phyloP scores from a whole-genome alignment of 2,113 vertebrate genomes.

The Maccullochella peelii region DNA sequence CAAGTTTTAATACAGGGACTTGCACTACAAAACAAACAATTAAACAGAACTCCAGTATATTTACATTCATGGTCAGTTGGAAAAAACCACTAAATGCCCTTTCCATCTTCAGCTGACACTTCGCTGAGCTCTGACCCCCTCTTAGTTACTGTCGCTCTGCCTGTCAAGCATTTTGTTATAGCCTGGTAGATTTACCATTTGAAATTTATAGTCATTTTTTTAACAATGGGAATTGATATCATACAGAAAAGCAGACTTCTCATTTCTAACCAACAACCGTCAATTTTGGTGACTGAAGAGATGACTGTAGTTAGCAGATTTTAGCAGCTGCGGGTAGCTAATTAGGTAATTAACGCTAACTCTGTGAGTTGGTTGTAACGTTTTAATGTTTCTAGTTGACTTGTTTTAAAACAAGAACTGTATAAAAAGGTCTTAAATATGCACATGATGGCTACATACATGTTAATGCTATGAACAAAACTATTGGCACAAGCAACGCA shows the following conservation, averaged over 20 bases:
- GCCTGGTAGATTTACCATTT: background rate
- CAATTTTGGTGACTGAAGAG: too few relatives aligned
- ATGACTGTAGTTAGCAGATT: too few relatives aligned
- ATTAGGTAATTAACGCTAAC: too few relatives aligned
- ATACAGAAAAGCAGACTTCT: background rate
- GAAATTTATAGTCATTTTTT: background rate
- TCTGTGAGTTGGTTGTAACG: too few relatives aligned
- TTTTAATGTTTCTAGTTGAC: too few relatives aligned
- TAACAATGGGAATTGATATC: background rate
- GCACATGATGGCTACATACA: too few relatives aligned
- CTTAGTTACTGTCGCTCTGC: background rate
- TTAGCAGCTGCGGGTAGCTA: too few relatives aligned
- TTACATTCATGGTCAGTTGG: background rate
- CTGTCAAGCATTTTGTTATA: background rate
- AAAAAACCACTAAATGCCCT: background rate
- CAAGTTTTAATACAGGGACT: slow-evolving; percentile 8
- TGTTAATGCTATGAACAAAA: too few relatives aligned
- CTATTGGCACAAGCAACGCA: too few relatives aligned
- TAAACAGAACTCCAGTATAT: background rate
- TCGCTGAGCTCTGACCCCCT: background rate
- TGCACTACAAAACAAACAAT: background rate
- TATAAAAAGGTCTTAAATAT: too few relatives aligned
- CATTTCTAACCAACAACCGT: too few relatives aligned
- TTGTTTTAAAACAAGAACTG: too few relatives aligned
- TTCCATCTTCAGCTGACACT: background rate